Evolutionary conservation across 2,113 vertebrate species (phyloP), one percentile per base, ranked within the genome.

Genomic region (Trichomycterus rosablanca): DNA sequence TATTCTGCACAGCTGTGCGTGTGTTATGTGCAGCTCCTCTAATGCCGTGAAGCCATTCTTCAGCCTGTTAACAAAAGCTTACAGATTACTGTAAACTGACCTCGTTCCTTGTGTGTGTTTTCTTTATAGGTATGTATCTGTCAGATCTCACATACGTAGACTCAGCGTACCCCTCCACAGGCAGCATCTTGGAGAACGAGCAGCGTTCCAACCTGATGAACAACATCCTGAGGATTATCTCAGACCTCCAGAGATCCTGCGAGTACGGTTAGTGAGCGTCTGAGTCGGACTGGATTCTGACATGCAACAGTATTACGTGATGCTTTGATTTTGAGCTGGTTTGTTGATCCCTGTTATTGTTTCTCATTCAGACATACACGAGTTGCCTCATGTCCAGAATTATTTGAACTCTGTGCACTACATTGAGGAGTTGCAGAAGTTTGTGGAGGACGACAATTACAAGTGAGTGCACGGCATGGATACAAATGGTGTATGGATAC

Each of bases 381-480:
- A 94, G 78, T 83, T 99, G 88, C 91, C 90, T 87, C 96, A 99
- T 16, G 89, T 99, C 60, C 96, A 97, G 79, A 99, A 99, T 80
- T 98, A 99, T 22, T 89, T 99, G 42, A 97, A 96, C 84, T 97
- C 95, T 0, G 94, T 97, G 73, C 89, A 92, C 20, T 99, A 99
- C 76, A 98, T 99, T 72, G 96, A 99, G 86, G 96, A 99, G 76
- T 85, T 99, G 51, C 96, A 99, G 42, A 99, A 98, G 84, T 99
- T 99, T 87, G 96, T 99, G 66, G 96, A 99, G 81, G 95, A 99
- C 23, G 96, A 97, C 79, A 98, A 99, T 83, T 99, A 99, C 80
- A 97, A 96, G 96, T 98, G 87, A 87, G 92, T 46, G 15, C 5
- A 30, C 26, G 7, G 26, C 7, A 3, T 30, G 26, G 3, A 30